A percentile compares a stretch with the other conserved stretches of the same genome.
phyloP scores from a whole-genome alignment of 2,797 vertebrate species.

The Vireo griseus region DNA sequence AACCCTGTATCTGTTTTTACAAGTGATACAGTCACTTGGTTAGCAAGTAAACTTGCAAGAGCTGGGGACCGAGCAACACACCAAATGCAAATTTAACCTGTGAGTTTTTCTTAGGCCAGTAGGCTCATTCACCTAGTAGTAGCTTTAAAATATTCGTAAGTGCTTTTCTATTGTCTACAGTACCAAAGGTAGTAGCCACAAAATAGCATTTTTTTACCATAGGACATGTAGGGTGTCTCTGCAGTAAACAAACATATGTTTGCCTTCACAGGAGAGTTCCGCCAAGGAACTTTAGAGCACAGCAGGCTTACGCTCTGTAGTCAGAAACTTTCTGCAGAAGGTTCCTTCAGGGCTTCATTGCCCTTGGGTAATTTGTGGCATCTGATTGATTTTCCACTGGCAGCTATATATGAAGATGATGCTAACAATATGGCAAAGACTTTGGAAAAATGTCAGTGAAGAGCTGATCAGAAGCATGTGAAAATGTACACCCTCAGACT shows the following conservation, averaged over 20 bases:
- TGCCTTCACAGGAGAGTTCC: not conserved
- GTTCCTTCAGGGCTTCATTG: constrained; percentile 1
- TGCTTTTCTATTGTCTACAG: constrained; percentile 14
- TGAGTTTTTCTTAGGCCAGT: constrained; percentile 18
- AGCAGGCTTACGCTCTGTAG: not conserved
- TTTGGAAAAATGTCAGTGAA: not conserved
- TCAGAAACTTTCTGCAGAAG: not conserved
- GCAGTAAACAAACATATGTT: not conserved
- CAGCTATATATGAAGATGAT: not conserved
- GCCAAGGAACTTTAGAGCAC: not conserved
- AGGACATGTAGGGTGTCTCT: not conserved
- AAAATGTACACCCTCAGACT: not conserved
- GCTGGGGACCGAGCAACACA: not conserved
- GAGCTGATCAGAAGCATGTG: not conserved
- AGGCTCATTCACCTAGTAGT: not conserved
- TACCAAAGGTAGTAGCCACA: not conserved
- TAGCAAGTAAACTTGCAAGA: not conserved
- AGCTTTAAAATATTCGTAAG: not conserved
- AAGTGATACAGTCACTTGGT: not conserved
- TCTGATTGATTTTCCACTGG: constrained; percentile 9
- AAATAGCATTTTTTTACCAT: not conserved
- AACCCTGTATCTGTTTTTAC: not conserved
- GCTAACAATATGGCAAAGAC: not conserved
- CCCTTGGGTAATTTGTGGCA: not conserved
- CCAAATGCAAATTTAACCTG: constrained; percentile 32